Evolutionary conservation across 2,113 vertebrate genomes (phyloP).

Genomic region (Leucopsar rothschildi): DNA sequence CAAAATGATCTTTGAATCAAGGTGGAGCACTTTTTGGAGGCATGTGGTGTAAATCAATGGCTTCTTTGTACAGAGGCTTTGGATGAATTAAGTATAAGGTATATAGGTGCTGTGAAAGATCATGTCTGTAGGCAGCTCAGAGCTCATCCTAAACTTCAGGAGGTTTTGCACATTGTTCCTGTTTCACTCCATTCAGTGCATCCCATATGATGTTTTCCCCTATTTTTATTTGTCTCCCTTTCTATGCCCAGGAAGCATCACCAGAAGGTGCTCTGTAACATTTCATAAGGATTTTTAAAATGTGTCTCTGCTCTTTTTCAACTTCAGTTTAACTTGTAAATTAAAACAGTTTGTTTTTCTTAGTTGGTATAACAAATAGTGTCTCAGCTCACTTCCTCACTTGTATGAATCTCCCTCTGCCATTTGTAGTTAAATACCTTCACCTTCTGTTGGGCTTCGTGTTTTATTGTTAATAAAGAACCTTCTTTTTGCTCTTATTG

Average conservation of each 20-base stretch:
- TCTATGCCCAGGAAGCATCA: background rate
- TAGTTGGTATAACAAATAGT: background rate
- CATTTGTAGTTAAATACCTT: background rate
- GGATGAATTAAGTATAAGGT: background rate
- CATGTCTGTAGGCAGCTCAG: background rate
- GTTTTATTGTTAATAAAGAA: background rate
- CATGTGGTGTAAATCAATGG: too few relatives aligned
- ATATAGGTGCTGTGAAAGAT: background rate
- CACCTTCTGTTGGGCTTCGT: background rate
- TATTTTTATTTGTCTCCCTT: background rate
- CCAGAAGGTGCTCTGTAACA: background rate
- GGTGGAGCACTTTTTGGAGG: background rate
- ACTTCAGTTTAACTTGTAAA: background rate
- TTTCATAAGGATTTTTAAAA: background rate
- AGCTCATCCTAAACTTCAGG: background rate
- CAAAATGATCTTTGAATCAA: background rate
- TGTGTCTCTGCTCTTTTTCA: background rate
- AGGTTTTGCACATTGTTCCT: background rate
- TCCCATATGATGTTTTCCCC: background rate
- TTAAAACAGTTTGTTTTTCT: background rate
- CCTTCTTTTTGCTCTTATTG: background rate
- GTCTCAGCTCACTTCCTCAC: background rate
- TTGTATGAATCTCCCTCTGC: background rate
- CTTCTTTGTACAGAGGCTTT: background rate
- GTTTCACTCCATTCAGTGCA: background rate